phyloP scores from a whole-genome alignment of 2,113 vertebrate species.

The Oryzias melastigma region DNA sequence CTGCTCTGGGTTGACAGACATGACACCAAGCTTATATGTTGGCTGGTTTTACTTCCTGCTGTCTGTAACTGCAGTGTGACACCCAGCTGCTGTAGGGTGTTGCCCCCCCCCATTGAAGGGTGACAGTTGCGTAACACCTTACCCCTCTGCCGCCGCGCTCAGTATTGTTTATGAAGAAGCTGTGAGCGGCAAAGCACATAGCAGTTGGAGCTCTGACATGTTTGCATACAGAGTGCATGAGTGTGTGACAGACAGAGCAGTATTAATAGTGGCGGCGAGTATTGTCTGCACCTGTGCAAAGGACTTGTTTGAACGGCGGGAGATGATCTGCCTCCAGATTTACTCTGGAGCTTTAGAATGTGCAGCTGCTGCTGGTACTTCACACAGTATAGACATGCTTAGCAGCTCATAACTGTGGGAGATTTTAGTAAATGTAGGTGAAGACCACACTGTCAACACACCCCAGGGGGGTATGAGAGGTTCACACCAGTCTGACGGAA shows the following conservation, averaged over 20 bases:
- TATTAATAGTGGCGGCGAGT: slow-evolving; percentile 53
- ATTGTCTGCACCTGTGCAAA: slow-evolving; percentile 57
- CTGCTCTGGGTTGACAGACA: not conserved
- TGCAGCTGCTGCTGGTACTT: not conserved
- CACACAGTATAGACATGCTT: not conserved
- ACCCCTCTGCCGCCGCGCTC: not conserved
- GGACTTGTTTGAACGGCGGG: slow-evolving; percentile 36
- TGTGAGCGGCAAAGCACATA: slow-evolving; percentile 23
- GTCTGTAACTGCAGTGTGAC: slow-evolving; percentile 26
- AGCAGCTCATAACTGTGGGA: not conserved
- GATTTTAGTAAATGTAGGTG: too few relatives aligned
- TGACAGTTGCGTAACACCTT: slow-evolving; percentile 14
- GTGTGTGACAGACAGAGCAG: not conserved
- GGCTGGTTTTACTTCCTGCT: slow-evolving; percentile 57
- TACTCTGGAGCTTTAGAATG: not conserved
- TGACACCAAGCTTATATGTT: not conserved
- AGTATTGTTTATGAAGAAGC: not conserved
- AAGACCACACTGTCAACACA: too few relatives aligned
- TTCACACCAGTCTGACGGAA: too few relatives aligned
- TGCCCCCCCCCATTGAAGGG: not conserved
- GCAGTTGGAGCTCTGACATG: slow-evolving; percentile 9
- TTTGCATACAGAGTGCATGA: slow-evolving; percentile 31
- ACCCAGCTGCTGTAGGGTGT: slow-evolving; percentile 19
- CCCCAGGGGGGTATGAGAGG: too few relatives aligned
- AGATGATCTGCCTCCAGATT: slow-evolving; percentile 11